Evolutionary conservation across 2,113 vertebrate species (phyloP).

Genomic region (Brachirus orientalis): DNA sequence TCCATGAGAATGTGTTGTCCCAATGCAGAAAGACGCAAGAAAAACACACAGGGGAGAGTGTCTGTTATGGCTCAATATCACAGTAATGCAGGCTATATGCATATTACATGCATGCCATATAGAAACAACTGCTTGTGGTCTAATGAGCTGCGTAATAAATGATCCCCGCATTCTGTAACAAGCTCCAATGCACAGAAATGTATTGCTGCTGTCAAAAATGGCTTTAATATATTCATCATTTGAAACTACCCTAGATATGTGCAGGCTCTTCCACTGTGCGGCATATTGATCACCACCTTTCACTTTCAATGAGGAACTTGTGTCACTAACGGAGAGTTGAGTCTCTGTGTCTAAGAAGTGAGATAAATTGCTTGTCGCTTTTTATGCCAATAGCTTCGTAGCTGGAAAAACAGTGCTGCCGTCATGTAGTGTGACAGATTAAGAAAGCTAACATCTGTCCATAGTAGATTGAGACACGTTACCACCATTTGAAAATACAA

Average conservation of each 20-base stretch:
- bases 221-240: constrained; percentile 37
- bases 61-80: too few relatives aligned
- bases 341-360: not conserved
- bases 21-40: not conserved
- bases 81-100: too few relatives aligned
- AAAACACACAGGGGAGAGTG: not conserved
- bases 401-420: not conserved
- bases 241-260: not conserved
- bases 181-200: constrained; percentile 23
- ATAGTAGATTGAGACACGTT: too few relatives aligned
- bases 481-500: too few relatives aligned
- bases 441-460: too few relatives aligned
- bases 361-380: constrained; percentile 19
- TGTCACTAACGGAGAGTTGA: not conserved
- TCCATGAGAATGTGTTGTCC: not conserved
- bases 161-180: constrained; percentile 20
- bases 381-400: constrained; percentile 3
- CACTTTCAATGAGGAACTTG: constrained; percentile 28
- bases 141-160: constrained; percentile 48
- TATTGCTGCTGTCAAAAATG: constrained; percentile 40
- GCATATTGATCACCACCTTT: constrained; percentile 3
- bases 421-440: not conserved
- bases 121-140: constrained; percentile 1
- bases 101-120: constrained; percentile 1
- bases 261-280: not conserved